Conservation (phyloP, 2,888 invertebrate species). For the Conomelus anceps region DNA sequence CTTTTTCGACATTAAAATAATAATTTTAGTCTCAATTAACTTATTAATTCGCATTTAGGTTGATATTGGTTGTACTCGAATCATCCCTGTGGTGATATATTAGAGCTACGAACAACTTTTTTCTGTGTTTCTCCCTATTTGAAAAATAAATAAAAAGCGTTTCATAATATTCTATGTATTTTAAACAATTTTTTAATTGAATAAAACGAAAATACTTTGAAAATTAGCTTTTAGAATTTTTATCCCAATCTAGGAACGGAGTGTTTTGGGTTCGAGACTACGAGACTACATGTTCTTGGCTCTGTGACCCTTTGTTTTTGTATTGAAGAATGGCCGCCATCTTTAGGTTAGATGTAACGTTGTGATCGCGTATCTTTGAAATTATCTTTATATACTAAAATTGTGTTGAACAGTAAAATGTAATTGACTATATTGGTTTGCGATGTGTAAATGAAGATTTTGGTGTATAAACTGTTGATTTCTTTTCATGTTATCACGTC, state of each 20-base stretch:
- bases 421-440: constrained; percentile 1
- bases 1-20: background rate
- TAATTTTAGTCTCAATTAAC: background rate
- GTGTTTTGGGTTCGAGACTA: constrained; percentile 28
- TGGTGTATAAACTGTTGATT: constrained; percentile 8
- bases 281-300: constrained; percentile 21
- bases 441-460: background rate
- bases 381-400: background rate
- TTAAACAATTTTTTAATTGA: background rate
- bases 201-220: background rate
- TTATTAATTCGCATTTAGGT: background rate
- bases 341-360: constrained; percentile 56
- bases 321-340: constrained; percentile 77
- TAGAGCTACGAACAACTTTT: background rate
- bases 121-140: background rate
- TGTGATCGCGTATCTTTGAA: constrained; percentile 7
- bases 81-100: background rate
- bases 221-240: background rate
- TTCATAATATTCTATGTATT: too few relatives aligned
- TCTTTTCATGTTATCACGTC: background rate
- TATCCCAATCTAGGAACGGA: background rate
- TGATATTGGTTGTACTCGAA: background rate
- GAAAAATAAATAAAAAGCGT: background rate
- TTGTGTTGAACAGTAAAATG: constrained; percentile 10
- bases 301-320: constrained; percentile 60